Evolutionary conservation across 2,888 invertebrate species (phyloP).

Genomic region (Euspilapteryx auroguttella): DNA sequence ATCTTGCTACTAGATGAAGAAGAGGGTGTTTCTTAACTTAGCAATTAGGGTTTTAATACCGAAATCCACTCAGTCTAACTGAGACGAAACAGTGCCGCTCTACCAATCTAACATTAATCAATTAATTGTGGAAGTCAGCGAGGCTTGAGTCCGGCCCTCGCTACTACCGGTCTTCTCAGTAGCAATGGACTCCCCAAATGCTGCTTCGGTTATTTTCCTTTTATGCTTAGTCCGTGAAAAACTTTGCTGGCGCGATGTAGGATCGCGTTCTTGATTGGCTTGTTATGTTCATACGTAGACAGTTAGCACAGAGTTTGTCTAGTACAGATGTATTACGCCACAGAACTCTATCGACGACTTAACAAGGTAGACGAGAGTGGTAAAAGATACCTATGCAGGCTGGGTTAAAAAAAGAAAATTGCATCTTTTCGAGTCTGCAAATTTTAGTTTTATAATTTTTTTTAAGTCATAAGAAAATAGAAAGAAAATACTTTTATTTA

Average conservation of each 20-base stretch:
- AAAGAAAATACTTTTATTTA: no score
- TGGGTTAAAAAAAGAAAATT: no score
- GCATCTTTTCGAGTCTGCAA: no score
- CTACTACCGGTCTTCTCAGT: constrained; percentile 48
- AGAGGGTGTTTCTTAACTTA: constrained; percentile 30
- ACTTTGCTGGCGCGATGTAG: constrained; percentile 26
- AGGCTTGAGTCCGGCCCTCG: constrained; percentile 51
- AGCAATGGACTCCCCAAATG: constrained; percentile 45
- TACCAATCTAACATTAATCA: constrained; percentile 30
- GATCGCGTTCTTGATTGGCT: no score
- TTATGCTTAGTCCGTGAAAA: constrained; percentile 15
- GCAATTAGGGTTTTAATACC: constrained; percentile 13
- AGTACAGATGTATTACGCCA: no score
- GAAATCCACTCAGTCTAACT: constrained; percentile 15
- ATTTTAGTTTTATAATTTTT: no score
- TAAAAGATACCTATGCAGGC: no score
- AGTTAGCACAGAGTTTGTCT: no score
- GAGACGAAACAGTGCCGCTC: constrained; percentile 32
- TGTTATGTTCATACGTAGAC: no score
- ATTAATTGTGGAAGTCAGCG: constrained; percentile 25
- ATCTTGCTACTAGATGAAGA: constrained; percentile 51
- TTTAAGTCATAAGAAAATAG: no score
- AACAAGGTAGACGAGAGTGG: no score
- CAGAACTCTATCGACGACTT: no score
- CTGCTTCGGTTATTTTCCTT: background rate